These are phyloP conservation scores for Siphamia tubifer DNA, from an alignment of 2,113 vertebrate genomes.

Conservation along the genomic window DNA sequence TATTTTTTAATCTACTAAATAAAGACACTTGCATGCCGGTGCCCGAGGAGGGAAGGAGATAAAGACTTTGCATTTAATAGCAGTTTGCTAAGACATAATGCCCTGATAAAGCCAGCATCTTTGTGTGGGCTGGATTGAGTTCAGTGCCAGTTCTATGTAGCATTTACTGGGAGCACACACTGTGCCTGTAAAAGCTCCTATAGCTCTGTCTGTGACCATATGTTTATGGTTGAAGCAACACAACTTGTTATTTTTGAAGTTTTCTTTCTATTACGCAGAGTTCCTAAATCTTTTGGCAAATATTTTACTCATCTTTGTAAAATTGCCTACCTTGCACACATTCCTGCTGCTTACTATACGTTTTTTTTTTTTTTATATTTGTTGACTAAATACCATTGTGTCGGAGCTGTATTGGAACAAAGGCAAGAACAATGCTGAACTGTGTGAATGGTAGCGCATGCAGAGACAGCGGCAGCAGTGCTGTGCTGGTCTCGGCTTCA, in stretches of 20 bases:
- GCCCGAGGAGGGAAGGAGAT: constrained; percentile 63
- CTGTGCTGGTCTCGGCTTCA: constrained; percentile 29
- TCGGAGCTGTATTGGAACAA: constrained; percentile 47
- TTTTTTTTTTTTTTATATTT: constrained; percentile 47
- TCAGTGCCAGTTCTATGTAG: constrained; percentile 53
- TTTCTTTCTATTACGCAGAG: not conserved
- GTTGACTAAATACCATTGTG: constrained; percentile 60
- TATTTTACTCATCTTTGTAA: constrained; percentile 34
- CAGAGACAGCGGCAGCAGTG: constrained; percentile 6
- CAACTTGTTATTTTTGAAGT: constrained; percentile 30
- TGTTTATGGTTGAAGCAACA: not conserved
- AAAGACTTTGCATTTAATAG: constrained; percentile 77
- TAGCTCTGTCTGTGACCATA: constrained; percentile 4
- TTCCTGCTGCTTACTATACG: constrained; percentile 51
- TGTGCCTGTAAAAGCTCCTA: constrained; percentile 12
- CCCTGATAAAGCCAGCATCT: constrained; percentile 66
- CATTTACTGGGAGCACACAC: not conserved
- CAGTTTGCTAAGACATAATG: constrained; percentile 75
- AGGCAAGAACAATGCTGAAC: constrained; percentile 51
- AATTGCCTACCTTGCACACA: constrained; percentile 42
- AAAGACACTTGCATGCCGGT: constrained; percentile 65
- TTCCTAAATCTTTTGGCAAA: constrained; percentile 51
- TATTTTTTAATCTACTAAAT: constrained; percentile 69
- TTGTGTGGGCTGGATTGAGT: constrained; percentile 73
- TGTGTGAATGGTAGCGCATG: constrained; percentile 44